Evolutionary conservation across 2,113 vertebrate species (phyloP).

Genomic region (Rhinichthys klamathensis): DNA sequence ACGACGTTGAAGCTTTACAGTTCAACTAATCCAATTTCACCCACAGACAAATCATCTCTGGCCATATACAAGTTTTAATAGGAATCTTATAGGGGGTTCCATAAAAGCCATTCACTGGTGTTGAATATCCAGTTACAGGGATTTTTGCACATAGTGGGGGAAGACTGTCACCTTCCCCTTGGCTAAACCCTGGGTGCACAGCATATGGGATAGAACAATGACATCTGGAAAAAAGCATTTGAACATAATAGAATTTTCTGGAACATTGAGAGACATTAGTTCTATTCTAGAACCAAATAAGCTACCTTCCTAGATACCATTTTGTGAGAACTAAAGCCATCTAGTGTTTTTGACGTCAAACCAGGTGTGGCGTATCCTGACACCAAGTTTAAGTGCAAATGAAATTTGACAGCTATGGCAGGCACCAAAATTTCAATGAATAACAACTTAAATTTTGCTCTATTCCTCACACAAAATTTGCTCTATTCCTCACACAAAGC

Average conservation of each 20-base stretch:
- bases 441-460: neutral
- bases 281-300: neutral
- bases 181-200: slow-evolving; percentile 5
- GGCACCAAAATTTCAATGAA: neutral
- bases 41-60: slow-evolving; percentile 51
- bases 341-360: neutral
- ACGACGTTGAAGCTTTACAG: slow-evolving; percentile 25
- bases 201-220: slow-evolving; percentile 32
- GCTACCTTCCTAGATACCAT: neutral
- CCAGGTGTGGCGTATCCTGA: neutral
- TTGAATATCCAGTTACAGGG: slow-evolving; percentile 18
- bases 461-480: neutral
- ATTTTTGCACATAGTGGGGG: slow-evolving; percentile 21
- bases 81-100: slow-evolving; percentile 35
- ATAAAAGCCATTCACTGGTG: slow-evolving; percentile 16
- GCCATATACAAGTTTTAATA: slow-evolving; percentile 25
- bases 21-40: slow-evolving; percentile 55
- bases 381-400: neutral
- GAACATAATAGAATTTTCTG: slow-evolving; percentile 17
- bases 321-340: neutral
- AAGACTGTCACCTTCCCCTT: slow-evolving; percentile 23
- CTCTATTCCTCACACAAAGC: neutral
- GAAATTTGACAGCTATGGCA: neutral
- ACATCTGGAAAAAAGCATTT: slow-evolving; percentile 26
- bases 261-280: slow-evolving; percentile 11